Percentiles rank a stretch among this genome's conserved stretches.
These are phyloP conservation scores for Sinentomon sp. DNA, from an alignment of 2,888 invertebrate species.

Conservation along the genomic window DNA sequence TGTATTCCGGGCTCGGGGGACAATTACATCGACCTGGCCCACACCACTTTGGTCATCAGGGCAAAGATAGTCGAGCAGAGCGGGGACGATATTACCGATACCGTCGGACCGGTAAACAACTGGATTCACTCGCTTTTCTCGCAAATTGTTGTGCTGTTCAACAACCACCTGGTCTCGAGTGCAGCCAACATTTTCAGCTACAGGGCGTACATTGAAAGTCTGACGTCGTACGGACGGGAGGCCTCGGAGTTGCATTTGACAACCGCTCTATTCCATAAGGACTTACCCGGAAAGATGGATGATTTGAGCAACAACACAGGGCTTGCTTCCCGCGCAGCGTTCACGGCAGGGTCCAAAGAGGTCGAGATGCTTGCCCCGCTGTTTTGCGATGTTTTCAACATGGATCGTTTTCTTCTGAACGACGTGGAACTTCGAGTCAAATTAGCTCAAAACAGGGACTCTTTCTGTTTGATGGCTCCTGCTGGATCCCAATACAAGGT, in stretches of 20 bases:
- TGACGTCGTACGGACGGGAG: conserved; percentile 6
- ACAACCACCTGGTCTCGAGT: conserved; percentile 4
- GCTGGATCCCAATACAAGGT: conserved; percentile 8
- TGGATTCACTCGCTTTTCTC: conserved; percentile 10
- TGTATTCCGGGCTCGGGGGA: too few relatives aligned
- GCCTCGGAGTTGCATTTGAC: conserved; percentile 4
- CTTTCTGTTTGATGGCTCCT: too few relatives aligned
- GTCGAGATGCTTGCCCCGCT: too few relatives aligned
- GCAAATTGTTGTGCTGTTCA: conserved; percentile 9
- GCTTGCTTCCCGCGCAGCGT: conserved; percentile 3
- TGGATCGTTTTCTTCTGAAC: too few relatives aligned
- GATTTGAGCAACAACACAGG: conserved; percentile 5
- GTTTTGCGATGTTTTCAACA: too few relatives aligned
- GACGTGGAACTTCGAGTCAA: conserved; percentile 11
- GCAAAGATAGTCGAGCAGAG: conserved; percentile 6
- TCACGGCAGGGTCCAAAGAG: conserved; percentile 6
- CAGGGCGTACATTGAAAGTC: conserved; percentile 10
- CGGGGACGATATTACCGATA: conserved; percentile 3
- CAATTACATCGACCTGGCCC: too few relatives aligned
- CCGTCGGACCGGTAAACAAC: conserved; percentile 7
- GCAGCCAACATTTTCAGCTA: conserved; percentile 9
- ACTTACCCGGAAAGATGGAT: conserved; percentile 2
- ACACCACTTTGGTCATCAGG: conserved; percentile 4
- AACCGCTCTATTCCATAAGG: conserved; percentile 8
- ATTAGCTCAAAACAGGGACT: too few relatives aligned